Evolutionary conservation across 2,797 vertebrate genomes (phyloP).

Genomic region (Psittacula derbiana): DNA sequence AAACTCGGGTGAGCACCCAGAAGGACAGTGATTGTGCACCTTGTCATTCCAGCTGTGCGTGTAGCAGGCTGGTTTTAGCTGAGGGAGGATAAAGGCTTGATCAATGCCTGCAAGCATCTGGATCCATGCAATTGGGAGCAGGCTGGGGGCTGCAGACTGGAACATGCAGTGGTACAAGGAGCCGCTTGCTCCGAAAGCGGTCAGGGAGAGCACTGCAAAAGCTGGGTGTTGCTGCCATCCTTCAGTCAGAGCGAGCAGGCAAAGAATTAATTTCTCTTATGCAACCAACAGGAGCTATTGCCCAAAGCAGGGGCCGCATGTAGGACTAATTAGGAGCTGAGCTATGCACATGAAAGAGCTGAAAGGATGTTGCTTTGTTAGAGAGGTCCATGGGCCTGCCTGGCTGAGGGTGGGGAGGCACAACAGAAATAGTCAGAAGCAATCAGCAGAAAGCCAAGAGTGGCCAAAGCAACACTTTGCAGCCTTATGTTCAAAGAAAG

Average conservation of each 20-base stretch:
- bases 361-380: neutral
- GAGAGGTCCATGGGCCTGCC: neutral
- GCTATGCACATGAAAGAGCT: neutral
- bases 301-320: neutral
- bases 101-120: rapidly evolving
- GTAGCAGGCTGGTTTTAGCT: neutral
- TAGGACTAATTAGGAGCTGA: neutral
- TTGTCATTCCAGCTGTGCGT: neutral
- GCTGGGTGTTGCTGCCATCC: neutral
- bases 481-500: neutral
- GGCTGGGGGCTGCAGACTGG: rapidly evolving
- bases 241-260: neutral
- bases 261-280: neutral
- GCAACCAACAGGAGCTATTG: neutral
- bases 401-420: neutral
- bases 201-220: neutral
- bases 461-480: neutral
- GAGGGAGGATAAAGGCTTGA: neutral
- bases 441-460: neutral
- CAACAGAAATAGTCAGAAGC: neutral
- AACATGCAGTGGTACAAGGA: neutral
- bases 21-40: neutral
- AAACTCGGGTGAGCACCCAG: neutral
- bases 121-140: rapidly evolving
- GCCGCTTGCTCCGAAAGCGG: neutral